Evolutionary conservation across 2,888 invertebrate species (phyloP), one percentile per base, ranked within the genome.

Genomic region (Amiota mariae): DNA sequence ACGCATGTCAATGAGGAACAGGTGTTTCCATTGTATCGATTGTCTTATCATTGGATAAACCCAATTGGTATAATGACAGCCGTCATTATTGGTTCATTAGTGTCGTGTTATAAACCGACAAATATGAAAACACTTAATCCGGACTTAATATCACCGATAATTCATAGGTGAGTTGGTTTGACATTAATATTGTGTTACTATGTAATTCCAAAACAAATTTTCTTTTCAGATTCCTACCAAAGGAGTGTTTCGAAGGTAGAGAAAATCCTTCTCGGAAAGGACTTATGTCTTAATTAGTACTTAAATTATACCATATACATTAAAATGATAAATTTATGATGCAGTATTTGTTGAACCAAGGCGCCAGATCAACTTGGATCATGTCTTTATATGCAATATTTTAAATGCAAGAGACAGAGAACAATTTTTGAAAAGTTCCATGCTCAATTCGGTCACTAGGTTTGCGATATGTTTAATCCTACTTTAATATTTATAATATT

Each of bases 21-120:
- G 70, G 91, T 94, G 66, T 95, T 95, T 87, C 94, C 94, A 0
- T 87, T 95, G 13, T 96, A 95, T 90, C 93, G 94, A 11, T 85
- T 96, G 63, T 95, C 95, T 0, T 96, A 95, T 88, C 93, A 95
- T 87, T 96, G 95, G 95, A 94, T 95, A 74, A 94, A 95, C 56
- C 94, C 94, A 0, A 91, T 95, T 70, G 96, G 95, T 0, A 91
- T 94, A 0, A 70, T 92, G 0, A 92, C 93, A 0, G 94, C 94
- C 0, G 84, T 96, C 20, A 73, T 92, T 0, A 93, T 95, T 0
- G 96, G 96, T 0, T 90, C 93, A 2, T 81, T 94, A 15, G 93
- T 94, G 48, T 93, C 93, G 75, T 76, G 92, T 15, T 92, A 92
- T 0, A 92, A 92, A 49, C 90, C 91, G 56, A 90, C 89, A 6